Conservation (phyloP, 1,140 invertebrate species). For the Pogonus chalceus region DNA sequence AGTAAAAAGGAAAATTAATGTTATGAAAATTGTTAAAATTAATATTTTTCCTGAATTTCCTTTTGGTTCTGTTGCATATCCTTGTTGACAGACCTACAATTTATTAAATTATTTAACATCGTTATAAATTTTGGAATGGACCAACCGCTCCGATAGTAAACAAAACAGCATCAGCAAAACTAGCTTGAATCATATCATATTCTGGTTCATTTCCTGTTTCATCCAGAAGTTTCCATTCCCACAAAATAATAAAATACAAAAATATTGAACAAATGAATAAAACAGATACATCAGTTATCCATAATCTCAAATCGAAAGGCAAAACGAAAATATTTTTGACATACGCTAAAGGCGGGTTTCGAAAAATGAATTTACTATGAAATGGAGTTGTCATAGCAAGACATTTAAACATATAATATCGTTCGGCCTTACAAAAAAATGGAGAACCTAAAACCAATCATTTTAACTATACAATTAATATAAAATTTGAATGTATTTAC, state of each 20-base stretch:
- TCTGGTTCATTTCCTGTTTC: not conserved
- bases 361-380: conserved; percentile 46
- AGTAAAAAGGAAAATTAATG: conserved; percentile 38
- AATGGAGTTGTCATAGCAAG: conserved; percentile 44
- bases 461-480: too few relatives aligned
- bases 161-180: not conserved
- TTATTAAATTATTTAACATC: conserved; percentile 37
- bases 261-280: conserved; percentile 11
- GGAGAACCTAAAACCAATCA: conserved; percentile 41
- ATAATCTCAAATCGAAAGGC: conserved; percentile 45
- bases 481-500: too few relatives aligned
- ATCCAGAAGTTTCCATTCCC: conserved; percentile 12
- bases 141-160: conserved; percentile 18
- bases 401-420: conserved; percentile 43
- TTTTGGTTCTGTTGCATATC: conserved; percentile 38
- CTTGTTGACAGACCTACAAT: conserved; percentile 40
- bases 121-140: conserved; percentile 31
- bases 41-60: conserved; percentile 39
- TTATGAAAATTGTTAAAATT: conserved; percentile 37
- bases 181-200: not conserved
- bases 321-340: conserved; percentile 50
- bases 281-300: conserved; percentile 39
- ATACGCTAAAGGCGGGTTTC: conserved; percentile 48
- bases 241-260: conserved; percentile 17
- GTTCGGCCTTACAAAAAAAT: conserved; percentile 42